Base-by-base conservation (phyloP, 2,113 vertebrate species). In the Calonectris borealis region DNA sequence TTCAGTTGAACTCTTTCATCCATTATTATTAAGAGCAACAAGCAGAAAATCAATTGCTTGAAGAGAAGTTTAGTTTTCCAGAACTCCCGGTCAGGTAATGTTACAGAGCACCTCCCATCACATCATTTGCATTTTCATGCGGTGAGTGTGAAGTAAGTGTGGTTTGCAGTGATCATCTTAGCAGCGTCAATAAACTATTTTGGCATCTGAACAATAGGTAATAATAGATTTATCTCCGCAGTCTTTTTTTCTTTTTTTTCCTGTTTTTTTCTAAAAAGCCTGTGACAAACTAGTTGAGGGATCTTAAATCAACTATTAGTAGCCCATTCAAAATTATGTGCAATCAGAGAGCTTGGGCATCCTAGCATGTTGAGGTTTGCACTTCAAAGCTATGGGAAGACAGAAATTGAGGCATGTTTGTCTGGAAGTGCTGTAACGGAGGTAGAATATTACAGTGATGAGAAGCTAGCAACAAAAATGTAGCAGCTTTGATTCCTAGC, bases 31-130 rank as follows among this genome's bases (percentile, higher is more conserved):
- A 97, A 94, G 95, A 95, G 83, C 87, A 29, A n/a, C 6, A 42
- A 97, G 94, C 96, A 97, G 94, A 88, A 97, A 97, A 90, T 97
- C 92, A 96, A 83, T 97, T 95, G 94, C 94, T 90, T 94, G 92
- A 44, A 61, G 29, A 48, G 49, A 17, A 19, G 24, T 15, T 46
- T 21, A n/a, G 12, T 55, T 79, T 55, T 65, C 29, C 24, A n/a
- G n/a, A 64, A 11, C 38, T 72, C 34, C 49, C 22, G 27, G 2
- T 44, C 26, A 40, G 19, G 7, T 17, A 42, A 58, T 16, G 57
- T 40, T 72, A 57, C 10, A 31, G 57, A 48, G 34, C 26, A 5
- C 58, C 40, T 29, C n/a, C 29, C n/a, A 6, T 62, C 29, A 16
- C 19, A 24, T 55, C 10, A 85, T 89, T 94, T 97, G 89, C 89